Conservation (phyloP, 2,888 invertebrate species). For the Operophtera brumata region DNA sequence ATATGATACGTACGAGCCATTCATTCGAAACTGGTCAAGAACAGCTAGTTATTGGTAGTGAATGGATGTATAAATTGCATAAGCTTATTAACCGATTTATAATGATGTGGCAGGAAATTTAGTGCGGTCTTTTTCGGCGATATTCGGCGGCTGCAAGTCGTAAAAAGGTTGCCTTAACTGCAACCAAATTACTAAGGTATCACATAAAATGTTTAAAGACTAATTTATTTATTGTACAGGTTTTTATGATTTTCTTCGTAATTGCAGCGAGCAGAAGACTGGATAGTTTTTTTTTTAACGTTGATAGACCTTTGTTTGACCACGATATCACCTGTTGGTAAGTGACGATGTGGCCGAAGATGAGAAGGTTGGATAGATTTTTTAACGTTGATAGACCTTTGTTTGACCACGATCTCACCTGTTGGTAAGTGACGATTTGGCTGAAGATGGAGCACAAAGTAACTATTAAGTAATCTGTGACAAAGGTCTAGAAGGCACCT, state of each 20-base stretch:
- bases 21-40: constrained; percentile 23
- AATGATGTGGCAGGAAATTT: constrained; percentile 20
- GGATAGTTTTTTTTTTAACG: no score
- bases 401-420: no score
- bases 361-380: no score
- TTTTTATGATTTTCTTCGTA: constrained; percentile 14
- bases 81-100: constrained; percentile 20
- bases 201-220: constrained; percentile 7
- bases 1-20: constrained; percentile 10
- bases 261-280: not conserved
- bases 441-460: no score
- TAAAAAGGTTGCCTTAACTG: constrained; percentile 19
- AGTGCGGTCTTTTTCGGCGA: constrained; percentile 10
- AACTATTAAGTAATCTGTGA: no score
- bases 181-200: constrained; percentile 19
- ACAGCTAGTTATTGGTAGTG: constrained; percentile 15
- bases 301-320: no score
- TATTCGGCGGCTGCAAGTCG: constrained; percentile 22
- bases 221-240: constrained; percentile 19
- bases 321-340: no score
- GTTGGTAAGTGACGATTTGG: no score
- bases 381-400: no score
- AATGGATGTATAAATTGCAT: constrained; percentile 31
- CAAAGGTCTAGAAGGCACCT: no score
- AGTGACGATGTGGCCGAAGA: no score